Base-by-base conservation (phyloP, 2,113 vertebrate species). In the Alethe diademata region DNA sequence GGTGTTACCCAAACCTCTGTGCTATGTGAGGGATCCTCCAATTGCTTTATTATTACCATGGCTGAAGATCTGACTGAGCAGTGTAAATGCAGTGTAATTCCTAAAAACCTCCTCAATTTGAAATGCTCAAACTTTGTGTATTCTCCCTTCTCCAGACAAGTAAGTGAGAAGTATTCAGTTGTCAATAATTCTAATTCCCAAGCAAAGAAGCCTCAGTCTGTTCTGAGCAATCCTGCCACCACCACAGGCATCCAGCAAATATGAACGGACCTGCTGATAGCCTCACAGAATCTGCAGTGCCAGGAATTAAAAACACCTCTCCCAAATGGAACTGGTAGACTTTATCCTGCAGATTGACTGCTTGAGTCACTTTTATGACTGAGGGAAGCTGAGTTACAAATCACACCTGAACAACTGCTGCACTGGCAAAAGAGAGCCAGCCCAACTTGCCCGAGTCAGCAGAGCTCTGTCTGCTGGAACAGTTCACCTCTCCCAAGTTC, bases 391-490 rank as follows among this genome's bases (percentile, higher is more conserved):
- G 93, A 79, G 70, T 38, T 29, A 84, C 76, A 71, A 62, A 89
- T 95, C 50, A 88, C 66, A 96, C 92, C 95, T 92, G 58, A 94
- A 65, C 84, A 84, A 79, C 19, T 67, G 47, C 91, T 83, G 71
- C 62, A 25, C 82, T 76, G 50, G 71, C 62, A 47, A 67, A 67
- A 85, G 74, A 72, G 12, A 10, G 2, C 15, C 66, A 72, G 57
- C 61, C 35, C 54, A 84, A 43, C 33, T 23, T 87, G 11, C 70
- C 66, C 16, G 56, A 60, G 79, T 92, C 96, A 96, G 96, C 92
- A 96, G 71, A 82, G 74, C 74, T 81, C 16, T 64, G 45, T 57
- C 60, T 91, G 74, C 43, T 91, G 67, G 40, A 94, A 94, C 72
- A 84, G 72, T 45, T 86, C 78, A 54, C 58, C 71, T 61, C 92